phyloP scores from a whole-genome alignment of 2,797 vertebrate species.

The Glyptemys insculpta region DNA sequence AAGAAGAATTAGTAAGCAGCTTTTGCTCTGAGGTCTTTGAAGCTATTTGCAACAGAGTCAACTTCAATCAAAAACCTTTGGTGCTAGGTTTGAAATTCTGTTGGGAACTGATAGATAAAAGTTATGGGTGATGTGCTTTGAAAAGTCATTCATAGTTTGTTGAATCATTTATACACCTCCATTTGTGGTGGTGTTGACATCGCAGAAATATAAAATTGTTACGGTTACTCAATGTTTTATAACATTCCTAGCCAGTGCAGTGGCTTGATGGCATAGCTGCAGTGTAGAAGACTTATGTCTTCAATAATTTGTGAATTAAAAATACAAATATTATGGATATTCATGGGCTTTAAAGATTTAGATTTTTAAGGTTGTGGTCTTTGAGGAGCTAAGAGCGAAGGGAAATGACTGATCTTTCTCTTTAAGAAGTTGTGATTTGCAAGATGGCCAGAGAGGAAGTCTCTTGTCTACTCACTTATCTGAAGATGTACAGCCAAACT shows the following conservation, averaged over 20 bases:
- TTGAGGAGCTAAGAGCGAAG: not conserved
- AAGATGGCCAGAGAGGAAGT: not conserved
- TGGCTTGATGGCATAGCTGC: not conserved
- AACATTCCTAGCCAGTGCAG: not conserved
- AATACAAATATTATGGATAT: not conserved
- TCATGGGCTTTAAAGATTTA: not conserved
- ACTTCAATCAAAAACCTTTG: not conserved
- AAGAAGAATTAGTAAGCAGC: constrained; percentile 41
- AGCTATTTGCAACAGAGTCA: not conserved
- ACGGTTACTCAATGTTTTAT: not conserved
- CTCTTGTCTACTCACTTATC: not conserved
- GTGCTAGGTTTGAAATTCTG: not conserved
- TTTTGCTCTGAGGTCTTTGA: constrained; percentile 10
- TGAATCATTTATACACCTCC: not conserved
- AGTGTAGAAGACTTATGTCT: not conserved
- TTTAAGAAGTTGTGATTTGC: constrained; percentile 7
- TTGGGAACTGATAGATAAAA: not conserved
- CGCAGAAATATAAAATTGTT: not conserved
- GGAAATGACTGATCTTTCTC: not conserved
- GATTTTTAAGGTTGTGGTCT: not conserved
- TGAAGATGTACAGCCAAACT: not conserved
- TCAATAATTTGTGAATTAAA: not conserved
- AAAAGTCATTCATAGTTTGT: not conserved
- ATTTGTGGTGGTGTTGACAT: not conserved
- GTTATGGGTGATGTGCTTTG: not conserved